Evolutionary conservation across 2,113 vertebrate species (phyloP).

Genomic region (Asarcornis scutulata): DNA sequence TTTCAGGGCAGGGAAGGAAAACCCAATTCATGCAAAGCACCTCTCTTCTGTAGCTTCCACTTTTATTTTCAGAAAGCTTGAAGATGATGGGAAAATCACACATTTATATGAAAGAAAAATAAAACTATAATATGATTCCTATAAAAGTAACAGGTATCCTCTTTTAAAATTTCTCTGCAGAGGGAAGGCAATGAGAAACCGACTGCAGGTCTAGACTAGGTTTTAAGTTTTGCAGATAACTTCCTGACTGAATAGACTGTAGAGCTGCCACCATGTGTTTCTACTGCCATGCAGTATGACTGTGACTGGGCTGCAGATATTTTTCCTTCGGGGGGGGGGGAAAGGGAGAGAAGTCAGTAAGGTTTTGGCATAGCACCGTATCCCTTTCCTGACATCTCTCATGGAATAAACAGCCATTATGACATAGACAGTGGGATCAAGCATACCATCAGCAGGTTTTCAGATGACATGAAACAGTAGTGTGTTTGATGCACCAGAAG

Average conservation of each 20-base stretch:
- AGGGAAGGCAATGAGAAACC: background rate
- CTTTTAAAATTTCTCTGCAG: background rate
- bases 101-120: background rate
- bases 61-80: background rate
- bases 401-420: background rate
- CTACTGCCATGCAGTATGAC: background rate
- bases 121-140: background rate
- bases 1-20: background rate
- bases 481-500: too few species aligned
- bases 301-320: background rate
- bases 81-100: background rate
- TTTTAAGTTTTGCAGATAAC: background rate
- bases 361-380: background rate
- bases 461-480: too few species aligned
- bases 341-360: background rate
- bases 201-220: background rate
- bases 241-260: background rate
- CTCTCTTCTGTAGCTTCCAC: background rate
- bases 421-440: too few species aligned
- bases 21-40: background rate
- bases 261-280: background rate
- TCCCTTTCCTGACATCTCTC: background rate
- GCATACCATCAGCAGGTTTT: too few species aligned
- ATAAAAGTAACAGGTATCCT: background rate
- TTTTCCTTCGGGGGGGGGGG: background rate